Conservation (phyloP, 1,140 invertebrate genomes). For the Drosophila oshimai region DNA sequence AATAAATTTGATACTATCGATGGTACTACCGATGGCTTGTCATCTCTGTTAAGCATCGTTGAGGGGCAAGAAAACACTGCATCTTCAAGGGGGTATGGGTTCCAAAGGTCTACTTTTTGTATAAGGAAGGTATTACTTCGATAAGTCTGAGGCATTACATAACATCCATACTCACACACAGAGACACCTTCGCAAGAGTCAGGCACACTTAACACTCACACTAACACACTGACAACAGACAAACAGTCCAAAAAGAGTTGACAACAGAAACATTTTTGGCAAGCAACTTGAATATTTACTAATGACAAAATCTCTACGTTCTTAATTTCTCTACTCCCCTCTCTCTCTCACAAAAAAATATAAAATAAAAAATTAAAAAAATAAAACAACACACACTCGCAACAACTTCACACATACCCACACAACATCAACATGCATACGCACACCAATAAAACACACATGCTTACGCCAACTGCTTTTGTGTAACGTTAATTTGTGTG, state of each 20-base stretch:
- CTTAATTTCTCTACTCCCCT: constrained; percentile 68
- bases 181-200: constrained; percentile 38
- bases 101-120: constrained; percentile 7
- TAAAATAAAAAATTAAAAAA: neutral
- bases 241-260: constrained; percentile 48
- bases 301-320: constrained; percentile 76
- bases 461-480: constrained; percentile 68
- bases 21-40: neutral
- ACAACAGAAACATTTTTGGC: constrained; percentile 45
- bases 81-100: neutral
- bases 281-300: constrained; percentile 57
- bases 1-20: neutral
- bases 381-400: neutral
- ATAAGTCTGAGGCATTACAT: constrained; percentile 45
- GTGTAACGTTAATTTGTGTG: constrained; percentile 66
- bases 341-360: constrained; percentile 25
- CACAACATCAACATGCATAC: constrained; percentile 29
- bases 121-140: constrained; percentile 34
- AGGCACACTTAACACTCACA: constrained; percentile 57
- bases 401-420: constrained; percentile 12
- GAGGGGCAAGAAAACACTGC: constrained; percentile 18
- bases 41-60: constrained; percentile 5
- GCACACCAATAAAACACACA: constrained; percentile 44
- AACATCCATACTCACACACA: constrained; percentile 22
- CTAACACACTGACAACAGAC: constrained; percentile 54